phyloP scores from a whole-genome alignment of 2,888 invertebrate species.

The Sinodicranocentrus sp. region DNA sequence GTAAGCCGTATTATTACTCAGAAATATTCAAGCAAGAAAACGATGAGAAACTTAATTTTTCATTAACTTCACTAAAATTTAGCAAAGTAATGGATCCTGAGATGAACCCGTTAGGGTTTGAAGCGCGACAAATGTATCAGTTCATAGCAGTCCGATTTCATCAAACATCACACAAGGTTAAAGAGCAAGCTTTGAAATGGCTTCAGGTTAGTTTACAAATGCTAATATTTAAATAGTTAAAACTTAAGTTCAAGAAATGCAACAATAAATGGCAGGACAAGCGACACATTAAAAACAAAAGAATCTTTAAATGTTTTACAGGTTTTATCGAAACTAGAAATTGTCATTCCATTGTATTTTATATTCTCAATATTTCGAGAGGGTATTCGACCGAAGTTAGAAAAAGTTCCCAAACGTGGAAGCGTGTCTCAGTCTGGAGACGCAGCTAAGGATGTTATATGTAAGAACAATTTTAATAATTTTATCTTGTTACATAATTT shows the following conservation, averaged over 20 bases:
- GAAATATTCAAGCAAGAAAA: too few relatives aligned
- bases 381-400: constrained; percentile 83
- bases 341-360: constrained; percentile 91
- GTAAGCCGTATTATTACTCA: too few relatives aligned
- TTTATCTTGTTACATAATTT: background rate
- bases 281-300: background rate
- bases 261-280: too few relatives aligned
- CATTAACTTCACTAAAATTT: too few relatives aligned
- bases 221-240: too few relatives aligned
- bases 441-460: constrained; percentile 73
- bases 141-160: constrained; percentile 93
- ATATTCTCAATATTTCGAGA: constrained; percentile 94
- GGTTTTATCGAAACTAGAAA: constrained; percentile 92
- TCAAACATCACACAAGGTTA: constrained; percentile 88
- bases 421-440: constrained; percentile 76
- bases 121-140: constrained; percentile 95
- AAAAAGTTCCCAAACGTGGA: constrained; percentile 74
- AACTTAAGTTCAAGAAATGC: too few relatives aligned
- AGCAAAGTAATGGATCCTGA: constrained; percentile 98
- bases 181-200: constrained; percentile 94
- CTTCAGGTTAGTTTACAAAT: constrained; percentile 89
- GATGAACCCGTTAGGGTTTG: constrained; percentile 95
- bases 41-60: too few relatives aligned
- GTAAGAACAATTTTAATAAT: constrained; percentile 53
- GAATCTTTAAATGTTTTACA: constrained; percentile 78